Percentiles rank a stretch among this genome's conserved stretches.
Evolutionary conservation across 2,797 vertebrate species (phyloP).

Genomic region (Rachycentron canadum): DNA sequence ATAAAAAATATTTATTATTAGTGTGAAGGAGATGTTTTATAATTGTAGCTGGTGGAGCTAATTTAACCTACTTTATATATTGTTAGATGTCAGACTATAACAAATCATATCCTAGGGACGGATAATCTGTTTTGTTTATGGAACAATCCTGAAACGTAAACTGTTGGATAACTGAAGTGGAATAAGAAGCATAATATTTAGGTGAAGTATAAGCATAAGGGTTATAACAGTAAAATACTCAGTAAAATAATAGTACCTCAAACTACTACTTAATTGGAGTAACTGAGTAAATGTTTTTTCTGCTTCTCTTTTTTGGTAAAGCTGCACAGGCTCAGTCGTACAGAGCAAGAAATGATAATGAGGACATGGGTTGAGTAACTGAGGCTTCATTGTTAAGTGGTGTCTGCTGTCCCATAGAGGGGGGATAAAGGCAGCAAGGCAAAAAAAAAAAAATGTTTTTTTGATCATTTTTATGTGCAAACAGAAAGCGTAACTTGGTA

Average conservation of each 20-base stretch:
- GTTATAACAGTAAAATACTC: not conserved
- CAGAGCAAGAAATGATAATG: not conserved
- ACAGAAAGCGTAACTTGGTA: not conserved
- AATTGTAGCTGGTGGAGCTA: not conserved
- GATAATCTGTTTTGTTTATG: not conserved
- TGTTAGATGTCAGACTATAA: not conserved
- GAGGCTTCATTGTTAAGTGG: not conserved
- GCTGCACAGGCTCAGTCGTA: not conserved
- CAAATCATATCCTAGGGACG: not conserved
- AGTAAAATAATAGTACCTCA: not conserved
- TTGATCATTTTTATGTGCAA: not conserved
- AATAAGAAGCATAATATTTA: not conserved
- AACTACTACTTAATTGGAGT: not conserved
- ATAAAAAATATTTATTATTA: not conserved
- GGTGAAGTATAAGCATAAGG: too few species aligned
- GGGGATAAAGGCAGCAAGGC: not conserved
- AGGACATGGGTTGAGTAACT: not conserved
- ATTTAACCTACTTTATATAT: conserved; percentile 3
- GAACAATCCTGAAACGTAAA: not conserved
- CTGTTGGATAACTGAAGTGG: not conserved
- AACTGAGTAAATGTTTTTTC: not conserved
- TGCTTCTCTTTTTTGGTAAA: not conserved
- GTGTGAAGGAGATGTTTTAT: too few species aligned
- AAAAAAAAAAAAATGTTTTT: not conserved
- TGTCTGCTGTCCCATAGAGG: not conserved